Percentiles rank a stretch among this genome's conserved stretches.
Evolutionary conservation across 1,140 invertebrate genomes (phyloP).

Genomic region (Ruditapes philippinarum): DNA sequence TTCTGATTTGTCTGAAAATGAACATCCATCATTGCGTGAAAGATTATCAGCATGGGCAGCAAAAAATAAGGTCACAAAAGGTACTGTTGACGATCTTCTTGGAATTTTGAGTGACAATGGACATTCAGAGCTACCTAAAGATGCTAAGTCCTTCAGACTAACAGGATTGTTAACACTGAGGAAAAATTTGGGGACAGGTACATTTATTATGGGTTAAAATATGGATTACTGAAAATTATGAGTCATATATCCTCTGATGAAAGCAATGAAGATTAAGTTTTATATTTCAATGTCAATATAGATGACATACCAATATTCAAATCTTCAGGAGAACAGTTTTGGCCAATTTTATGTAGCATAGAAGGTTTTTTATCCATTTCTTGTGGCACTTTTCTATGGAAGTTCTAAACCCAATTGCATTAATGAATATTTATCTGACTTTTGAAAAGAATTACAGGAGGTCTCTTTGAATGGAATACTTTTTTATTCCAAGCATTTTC

Average conservation of each 20-base stretch:
- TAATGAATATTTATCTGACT: slow-evolving; percentile 77
- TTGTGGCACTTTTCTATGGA: slow-evolving; percentile 78
- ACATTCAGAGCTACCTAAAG: background rate
- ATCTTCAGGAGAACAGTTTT: slow-evolving; percentile 67
- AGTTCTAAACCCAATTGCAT: slow-evolving; percentile 79
- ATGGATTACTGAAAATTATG: background rate
- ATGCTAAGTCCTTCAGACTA: background rate
- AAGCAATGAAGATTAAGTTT: background rate
- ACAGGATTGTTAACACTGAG: background rate
- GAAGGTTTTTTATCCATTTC: slow-evolving; percentile 67
- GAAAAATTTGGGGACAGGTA: slow-evolving; percentile 39
- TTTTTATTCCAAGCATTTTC: slow-evolving; percentile 66
- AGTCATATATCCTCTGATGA: background rate
- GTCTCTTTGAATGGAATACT: slow-evolving; percentile 68
- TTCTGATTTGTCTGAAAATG: too few species aligned
- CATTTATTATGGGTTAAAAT: slow-evolving; percentile 14
- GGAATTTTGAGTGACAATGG: background rate
- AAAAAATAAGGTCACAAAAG: background rate
- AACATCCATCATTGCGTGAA: background rate
- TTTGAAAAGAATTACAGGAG: slow-evolving; percentile 77
- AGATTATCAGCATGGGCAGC: slow-evolving; percentile 2
- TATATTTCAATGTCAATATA: slow-evolving; percentile 63
- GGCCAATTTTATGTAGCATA: slow-evolving; percentile 78
- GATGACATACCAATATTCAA: slow-evolving; percentile 72
- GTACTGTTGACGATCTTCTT: background rate